Evolutionary conservation across 2,113 vertebrate species (phyloP).

Genomic region (Leiothrix lutea): DNA sequence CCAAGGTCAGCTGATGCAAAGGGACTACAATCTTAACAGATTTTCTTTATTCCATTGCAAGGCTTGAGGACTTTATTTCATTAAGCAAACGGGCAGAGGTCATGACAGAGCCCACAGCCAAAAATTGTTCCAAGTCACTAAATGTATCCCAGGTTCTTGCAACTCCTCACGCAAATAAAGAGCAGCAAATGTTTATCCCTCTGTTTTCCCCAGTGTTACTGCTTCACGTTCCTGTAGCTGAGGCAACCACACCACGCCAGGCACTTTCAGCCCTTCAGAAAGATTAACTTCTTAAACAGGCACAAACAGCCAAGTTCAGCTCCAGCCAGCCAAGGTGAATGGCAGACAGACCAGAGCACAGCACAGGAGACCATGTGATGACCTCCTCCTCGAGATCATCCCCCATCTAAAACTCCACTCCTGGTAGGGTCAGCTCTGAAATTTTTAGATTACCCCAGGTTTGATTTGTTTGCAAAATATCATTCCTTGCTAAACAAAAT

Average conservation of each 20-base stretch:
- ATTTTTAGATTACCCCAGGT: neutral
- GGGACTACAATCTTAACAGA: neutral
- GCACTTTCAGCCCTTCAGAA: neutral
- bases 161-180: neutral
- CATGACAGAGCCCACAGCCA: neutral
- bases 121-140: slow-evolving; percentile 19
- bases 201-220: neutral
- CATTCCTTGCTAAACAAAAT: neutral
- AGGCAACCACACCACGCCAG: neutral
- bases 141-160: neutral
- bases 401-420: neutral
- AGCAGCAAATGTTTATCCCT: slow-evolving; percentile 1
- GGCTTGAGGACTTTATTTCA: neutral
- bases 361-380: neutral
- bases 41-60: neutral
- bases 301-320: neutral
- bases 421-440: neutral
- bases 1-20: neutral
- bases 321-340: neutral
- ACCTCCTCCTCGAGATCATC: neutral
- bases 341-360: neutral
- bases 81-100: neutral
- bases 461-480: neutral
- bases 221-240: neutral
- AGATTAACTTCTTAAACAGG: slow-evolving; percentile 33